These are phyloP conservation scores for Geothlypis trichas DNA, from an alignment of 2,113 vertebrate species.

Conservation along the genomic window DNA sequence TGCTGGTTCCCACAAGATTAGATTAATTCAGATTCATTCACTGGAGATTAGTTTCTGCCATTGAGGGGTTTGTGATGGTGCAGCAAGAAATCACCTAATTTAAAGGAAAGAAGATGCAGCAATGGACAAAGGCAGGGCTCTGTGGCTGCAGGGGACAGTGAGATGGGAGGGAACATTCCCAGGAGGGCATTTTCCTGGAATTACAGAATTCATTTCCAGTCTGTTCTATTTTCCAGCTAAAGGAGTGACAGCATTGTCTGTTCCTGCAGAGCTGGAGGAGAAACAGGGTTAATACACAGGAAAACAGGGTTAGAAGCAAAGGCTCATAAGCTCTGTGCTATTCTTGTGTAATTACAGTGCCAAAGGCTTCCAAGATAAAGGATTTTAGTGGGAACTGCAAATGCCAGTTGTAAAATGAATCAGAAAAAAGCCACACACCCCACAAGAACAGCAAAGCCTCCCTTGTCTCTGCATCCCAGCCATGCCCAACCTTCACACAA, in stretches of 20 bases:
- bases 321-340: background rate
- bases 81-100: background rate
- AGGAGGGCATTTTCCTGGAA: background rate
- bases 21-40: background rate
- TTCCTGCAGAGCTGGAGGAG: background rate
- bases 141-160: background rate
- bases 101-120: background rate
- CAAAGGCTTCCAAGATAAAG: conserved; percentile 32
- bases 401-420: background rate
- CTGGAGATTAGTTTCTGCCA: background rate
- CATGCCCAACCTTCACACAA: background rate
- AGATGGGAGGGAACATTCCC: background rate
- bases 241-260: background rate
- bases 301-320: background rate
- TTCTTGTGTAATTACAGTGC: background rate
- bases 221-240: background rate
- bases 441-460: background rate
- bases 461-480: background rate
- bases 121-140: background rate
- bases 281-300: background rate
- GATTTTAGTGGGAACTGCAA: background rate
- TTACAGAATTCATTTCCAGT: background rate
- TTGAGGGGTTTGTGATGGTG: background rate
- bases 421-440: background rate
- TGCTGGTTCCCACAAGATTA: background rate